A percentile compares a stretch with the other conserved stretches of the same genome.
Evolutionary conservation across 2,888 invertebrate species (phyloP).

Genomic region (Nephrocerus scutellatus): DNA sequence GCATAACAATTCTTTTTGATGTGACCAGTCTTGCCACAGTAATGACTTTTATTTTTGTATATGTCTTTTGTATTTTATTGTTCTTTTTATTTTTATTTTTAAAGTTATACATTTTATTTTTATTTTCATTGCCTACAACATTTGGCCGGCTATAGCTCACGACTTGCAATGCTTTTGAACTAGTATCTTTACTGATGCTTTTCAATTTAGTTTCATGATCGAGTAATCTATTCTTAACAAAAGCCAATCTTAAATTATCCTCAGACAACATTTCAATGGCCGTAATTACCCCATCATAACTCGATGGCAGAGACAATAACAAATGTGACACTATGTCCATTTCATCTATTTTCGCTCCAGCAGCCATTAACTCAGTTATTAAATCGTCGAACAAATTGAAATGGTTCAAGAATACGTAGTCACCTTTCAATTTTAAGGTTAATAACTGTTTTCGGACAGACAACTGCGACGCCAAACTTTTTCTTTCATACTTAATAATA

Average conservation of each 20-base stretch:
- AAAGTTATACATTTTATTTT: slow-evolving; percentile 2
- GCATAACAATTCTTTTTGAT: slow-evolving; percentile 28
- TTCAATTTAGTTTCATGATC: slow-evolving; percentile 19
- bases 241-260: slow-evolving; percentile 32
- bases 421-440: no score
- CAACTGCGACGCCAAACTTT: no score
- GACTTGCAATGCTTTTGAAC: slow-evolving; percentile 26
- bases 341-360: slow-evolving; percentile 38
- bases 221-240: slow-evolving; percentile 34
- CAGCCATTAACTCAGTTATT: no score
- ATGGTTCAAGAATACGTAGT: slow-evolving; percentile 18
- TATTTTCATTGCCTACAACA: slow-evolving; percentile 1
- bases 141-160: slow-evolving; percentile 8
- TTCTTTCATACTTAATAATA: no score
- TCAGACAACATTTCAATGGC: slow-evolving; percentile 38
- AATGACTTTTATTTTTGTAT: slow-evolving; percentile 24
- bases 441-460: no score
- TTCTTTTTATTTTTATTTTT: slow-evolving; percentile 8
- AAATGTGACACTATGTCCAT: slow-evolving; percentile 37
- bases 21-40: slow-evolving; percentile 32
- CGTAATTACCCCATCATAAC: slow-evolving; percentile 38
- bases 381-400: slow-evolving; percentile 33
- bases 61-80: slow-evolving; percentile 1
- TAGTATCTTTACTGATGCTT: slow-evolving; percentile 22
- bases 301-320: slow-evolving; percentile 35